phyloP scores from a whole-genome alignment of 2,888 invertebrate species.

The Rhaphigaster nebulosa region DNA sequence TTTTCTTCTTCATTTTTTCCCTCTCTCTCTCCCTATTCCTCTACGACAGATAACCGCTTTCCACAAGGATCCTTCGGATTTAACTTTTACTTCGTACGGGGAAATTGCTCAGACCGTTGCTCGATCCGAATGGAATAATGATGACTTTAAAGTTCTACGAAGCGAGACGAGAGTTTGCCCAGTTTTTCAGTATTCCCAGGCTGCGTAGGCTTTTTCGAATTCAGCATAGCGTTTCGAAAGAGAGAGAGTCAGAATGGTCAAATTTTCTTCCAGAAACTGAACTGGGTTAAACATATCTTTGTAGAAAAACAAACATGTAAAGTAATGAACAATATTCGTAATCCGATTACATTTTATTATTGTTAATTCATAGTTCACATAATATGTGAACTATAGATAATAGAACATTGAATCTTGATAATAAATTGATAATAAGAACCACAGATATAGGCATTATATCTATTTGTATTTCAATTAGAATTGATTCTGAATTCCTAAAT shows the following conservation, averaged over 20 bases:
- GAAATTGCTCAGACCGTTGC: background rate
- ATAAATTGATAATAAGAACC: no score
- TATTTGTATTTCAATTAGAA: no score
- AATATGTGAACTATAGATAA: no score
- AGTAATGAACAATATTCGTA: background rate
- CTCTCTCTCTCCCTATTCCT: background rate
- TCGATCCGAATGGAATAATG: constrained; percentile 23
- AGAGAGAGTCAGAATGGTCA: background rate
- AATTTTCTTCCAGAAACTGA: constrained; percentile 16
- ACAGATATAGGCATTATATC: no score
- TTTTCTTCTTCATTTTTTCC: constrained; percentile 23
- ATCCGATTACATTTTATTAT: background rate
- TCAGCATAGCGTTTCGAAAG: background rate
- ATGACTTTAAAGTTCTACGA: constrained; percentile 39
- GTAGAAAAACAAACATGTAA: background rate
- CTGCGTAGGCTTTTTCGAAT: background rate
- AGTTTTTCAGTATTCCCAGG: constrained; percentile 27
- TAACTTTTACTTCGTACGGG: background rate
- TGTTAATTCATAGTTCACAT: background rate
- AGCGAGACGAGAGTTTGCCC: background rate
- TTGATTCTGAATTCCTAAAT: no score
- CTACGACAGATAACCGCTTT: background rate
- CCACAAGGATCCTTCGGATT: background rate
- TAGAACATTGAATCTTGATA: no score
- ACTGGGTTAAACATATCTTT: background rate